These are phyloP conservation scores for Daubentonia madagascariensis DNA, from an alignment of 2,113 vertebrate species.

Conservation along the genomic window DNA sequence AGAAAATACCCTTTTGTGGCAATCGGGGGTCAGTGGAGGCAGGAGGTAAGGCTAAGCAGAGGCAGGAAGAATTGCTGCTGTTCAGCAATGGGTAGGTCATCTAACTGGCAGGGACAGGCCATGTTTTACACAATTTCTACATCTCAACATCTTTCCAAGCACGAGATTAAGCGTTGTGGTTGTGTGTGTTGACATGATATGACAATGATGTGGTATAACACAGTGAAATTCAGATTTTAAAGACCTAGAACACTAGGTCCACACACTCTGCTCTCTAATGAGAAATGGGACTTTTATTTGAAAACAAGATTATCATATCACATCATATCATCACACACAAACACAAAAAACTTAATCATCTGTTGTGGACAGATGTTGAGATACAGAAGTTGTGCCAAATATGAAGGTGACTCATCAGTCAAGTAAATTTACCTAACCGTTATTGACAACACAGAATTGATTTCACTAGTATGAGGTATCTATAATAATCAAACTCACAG, in stretches of 20 bases:
- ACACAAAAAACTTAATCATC: neutral
- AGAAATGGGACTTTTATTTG: neutral
- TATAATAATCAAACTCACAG: no score
- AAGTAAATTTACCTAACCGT: neutral
- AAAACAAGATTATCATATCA: neutral
- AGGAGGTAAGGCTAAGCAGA: neutral
- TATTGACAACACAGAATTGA: neutral
- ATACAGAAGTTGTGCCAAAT: neutral
- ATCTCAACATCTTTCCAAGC: neutral
- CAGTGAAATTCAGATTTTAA: neutral
- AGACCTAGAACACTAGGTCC: neutral
- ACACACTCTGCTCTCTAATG: neutral
- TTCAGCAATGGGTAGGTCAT: neutral
- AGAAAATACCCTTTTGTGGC: neutral
- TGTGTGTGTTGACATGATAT: neutral
- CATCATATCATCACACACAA: neutral
- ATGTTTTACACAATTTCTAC: no score
- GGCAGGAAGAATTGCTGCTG: fast-evolving
- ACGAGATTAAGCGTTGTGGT: neutral
- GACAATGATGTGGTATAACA: no score
- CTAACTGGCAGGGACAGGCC: no score
- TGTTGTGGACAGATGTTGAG: neutral
- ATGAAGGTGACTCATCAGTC: neutral
- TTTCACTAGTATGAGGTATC: neutral
- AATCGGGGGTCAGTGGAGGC: neutral